Evolutionary conservation across 1,140 invertebrate species (phyloP).

Genomic region (Linepithema humile): DNA sequence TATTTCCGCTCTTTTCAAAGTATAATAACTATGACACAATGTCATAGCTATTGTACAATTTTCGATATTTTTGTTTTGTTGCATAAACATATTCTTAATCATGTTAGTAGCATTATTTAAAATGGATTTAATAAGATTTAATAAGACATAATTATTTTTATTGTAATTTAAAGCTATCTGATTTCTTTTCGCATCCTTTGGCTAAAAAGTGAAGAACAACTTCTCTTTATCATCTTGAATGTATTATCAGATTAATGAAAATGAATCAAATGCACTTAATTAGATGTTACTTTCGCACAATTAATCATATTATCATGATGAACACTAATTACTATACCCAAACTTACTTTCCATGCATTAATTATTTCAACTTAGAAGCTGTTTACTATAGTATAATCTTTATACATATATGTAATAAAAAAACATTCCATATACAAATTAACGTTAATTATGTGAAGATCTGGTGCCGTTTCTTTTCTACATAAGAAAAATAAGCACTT

Average conservation of each 20-base stretch:
- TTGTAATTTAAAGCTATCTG: background rate
- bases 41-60: background rate
- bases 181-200: background rate
- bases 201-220: background rate
- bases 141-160: background rate
- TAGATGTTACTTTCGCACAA: background rate
- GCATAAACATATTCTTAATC: background rate
- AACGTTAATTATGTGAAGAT: background rate
- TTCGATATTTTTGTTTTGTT: background rate
- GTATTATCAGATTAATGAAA: background rate
- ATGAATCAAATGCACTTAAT: background rate
- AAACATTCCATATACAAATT: background rate
- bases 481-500: background rate
- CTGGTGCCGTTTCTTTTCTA: background rate
- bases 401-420: background rate
- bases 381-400: background rate
- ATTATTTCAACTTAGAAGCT: constrained; percentile 10
- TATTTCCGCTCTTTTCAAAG: background rate
- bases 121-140: background rate
- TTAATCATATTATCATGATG: background rate
- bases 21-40: background rate
- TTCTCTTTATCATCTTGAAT: background rate
- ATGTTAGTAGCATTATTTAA: background rate
- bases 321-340: constrained; percentile 4
- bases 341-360: background rate